These are phyloP conservation scores for Ceratina calcarata DNA, from an alignment of 1,140 invertebrate genomes.

Conservation along the genomic window DNA sequence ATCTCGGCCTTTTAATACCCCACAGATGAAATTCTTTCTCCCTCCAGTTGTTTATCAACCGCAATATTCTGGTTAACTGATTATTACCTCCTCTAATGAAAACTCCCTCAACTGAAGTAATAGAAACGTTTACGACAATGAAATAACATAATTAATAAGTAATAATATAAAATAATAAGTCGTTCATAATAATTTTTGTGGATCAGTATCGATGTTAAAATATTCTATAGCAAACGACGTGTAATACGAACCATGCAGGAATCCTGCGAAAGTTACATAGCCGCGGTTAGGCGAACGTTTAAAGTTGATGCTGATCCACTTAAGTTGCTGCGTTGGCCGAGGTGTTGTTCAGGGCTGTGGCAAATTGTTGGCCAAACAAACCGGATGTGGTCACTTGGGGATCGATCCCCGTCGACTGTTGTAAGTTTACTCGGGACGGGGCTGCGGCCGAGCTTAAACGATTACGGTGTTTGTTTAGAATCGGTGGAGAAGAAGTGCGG, in stretches of 20 bases:
- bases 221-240: too few species aligned
- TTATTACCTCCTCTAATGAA: too few species aligned
- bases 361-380: neutral
- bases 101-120: too few species aligned
- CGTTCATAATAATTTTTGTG: too few species aligned
- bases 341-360: neutral
- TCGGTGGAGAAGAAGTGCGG: conserved; percentile 88
- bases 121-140: too few species aligned
- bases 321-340: too few species aligned
- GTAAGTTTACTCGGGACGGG: neutral
- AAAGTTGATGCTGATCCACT: neutral
- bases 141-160: too few species aligned
- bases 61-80: too few species aligned
- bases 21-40: neutral
- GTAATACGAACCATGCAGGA: too few species aligned
- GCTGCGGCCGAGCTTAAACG: neutral
- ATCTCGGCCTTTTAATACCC: neutral
- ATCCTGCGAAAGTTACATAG: neutral
- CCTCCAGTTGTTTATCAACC: too few species aligned
- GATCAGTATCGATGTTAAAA: too few species aligned
- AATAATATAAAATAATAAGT: too few species aligned
- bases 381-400: neutral
- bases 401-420: neutral
- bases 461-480: conserved; percentile 79
- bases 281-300: neutral